Evolutionary conservation across 35 echinoderm and acorn worm species (phyloP).

Genomic region (Lytechinus variegatus): DNA sequence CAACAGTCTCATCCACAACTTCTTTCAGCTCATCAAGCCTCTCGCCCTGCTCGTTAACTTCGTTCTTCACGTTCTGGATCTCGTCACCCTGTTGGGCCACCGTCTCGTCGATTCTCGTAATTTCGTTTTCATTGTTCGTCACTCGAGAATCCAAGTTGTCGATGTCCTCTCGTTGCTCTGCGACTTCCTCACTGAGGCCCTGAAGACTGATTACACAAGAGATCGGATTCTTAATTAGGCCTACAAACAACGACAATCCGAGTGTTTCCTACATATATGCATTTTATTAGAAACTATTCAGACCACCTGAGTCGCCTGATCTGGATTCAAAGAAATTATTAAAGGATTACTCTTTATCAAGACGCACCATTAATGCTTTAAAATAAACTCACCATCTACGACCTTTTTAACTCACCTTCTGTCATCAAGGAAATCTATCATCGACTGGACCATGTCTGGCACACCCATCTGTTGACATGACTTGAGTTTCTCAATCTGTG

Average conservation of each 20-base stretch:
- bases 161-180: slow-evolving; percentile 77
- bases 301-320: too few relatives aligned
- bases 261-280: too few relatives aligned
- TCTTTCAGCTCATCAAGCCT: slow-evolving; percentile 78
- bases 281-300: too few relatives aligned
- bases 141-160: slow-evolving; percentile 76
- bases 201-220: slow-evolving; percentile 50
- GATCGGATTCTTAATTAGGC: too few relatives aligned
- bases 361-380: not conserved
- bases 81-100: slow-evolving; percentile 83
- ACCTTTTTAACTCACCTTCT: too few relatives aligned
- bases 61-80: slow-evolving; percentile 84
- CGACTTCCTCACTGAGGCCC: slow-evolving; percentile 67
- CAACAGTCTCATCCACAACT: slow-evolving; percentile 84
- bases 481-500: slow-evolving; percentile 74
- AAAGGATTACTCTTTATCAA: not conserved
- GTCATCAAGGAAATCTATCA: slow-evolving; percentile 86
- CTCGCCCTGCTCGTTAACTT: slow-evolving; percentile 82
- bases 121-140: slow-evolving; percentile 64
- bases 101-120: slow-evolving; percentile 67
- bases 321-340: not conserved
- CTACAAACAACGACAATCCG: too few relatives aligned
- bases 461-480: slow-evolving; percentile 64
- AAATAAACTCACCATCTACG: too few relatives aligned
- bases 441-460: slow-evolving; percentile 72